Conservation (phyloP, 2,797 vertebrate species). For the Alcedo quadribrachys region DNA sequence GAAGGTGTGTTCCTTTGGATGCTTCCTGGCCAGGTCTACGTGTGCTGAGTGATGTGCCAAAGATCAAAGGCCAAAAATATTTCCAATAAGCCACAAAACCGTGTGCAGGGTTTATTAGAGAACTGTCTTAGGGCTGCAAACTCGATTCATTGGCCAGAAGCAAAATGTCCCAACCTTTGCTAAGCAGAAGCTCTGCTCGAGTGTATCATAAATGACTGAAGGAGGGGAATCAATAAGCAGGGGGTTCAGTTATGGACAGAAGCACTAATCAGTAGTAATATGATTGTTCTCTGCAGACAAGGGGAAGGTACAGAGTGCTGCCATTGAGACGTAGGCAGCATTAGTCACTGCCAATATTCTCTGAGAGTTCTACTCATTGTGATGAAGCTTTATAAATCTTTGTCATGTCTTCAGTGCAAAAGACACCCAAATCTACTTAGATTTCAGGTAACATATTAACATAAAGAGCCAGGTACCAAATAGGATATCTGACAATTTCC, state of each 20-base stretch:
- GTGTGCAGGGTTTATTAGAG: neutral
- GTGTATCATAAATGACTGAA: slow-evolving; percentile 50
- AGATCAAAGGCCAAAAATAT: neutral
- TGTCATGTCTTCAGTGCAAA: slow-evolving; percentile 65
- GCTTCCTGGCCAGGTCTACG: neutral
- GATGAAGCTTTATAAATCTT: slow-evolving; percentile 74
- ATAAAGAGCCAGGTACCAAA: slow-evolving; percentile 68
- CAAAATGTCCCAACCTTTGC: slow-evolving; percentile 30
- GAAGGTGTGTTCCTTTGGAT: neutral
- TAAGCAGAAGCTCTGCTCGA: slow-evolving; percentile 35
- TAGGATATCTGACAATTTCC: slow-evolving; percentile 51
- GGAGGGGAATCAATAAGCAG: slow-evolving; percentile 62
- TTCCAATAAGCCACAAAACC: neutral
- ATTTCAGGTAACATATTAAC: slow-evolving; percentile 64
- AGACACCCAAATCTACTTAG: slow-evolving; percentile 65
- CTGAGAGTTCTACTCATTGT: slow-evolving; percentile 56
- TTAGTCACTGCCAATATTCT: slow-evolving; percentile 72
- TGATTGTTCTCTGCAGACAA: slow-evolving; percentile 58
- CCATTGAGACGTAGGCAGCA: slow-evolving; percentile 39
- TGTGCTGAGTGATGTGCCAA: neutral
- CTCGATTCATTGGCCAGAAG: neutral
- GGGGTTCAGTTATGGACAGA: slow-evolving; percentile 40
- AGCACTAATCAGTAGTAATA: slow-evolving; percentile 52
- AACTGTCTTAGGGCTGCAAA: slow-evolving; percentile 28
- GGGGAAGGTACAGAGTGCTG: slow-evolving; percentile 64